Evolutionary conservation across 2,888 invertebrate species (phyloP), one percentile per base, ranked within the genome.

Genomic region (Mythimna vitellina): DNA sequence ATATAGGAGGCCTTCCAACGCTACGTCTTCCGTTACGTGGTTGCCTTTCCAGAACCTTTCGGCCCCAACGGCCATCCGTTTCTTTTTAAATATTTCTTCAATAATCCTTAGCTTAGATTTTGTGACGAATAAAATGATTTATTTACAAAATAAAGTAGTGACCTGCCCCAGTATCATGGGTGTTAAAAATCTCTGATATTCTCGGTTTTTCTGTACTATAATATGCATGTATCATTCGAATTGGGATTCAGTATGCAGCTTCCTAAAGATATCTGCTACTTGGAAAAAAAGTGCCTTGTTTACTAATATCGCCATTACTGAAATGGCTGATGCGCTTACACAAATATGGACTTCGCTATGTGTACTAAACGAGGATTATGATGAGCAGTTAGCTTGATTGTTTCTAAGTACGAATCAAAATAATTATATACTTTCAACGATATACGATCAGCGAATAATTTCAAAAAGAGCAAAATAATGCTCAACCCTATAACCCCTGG

Each of bases 401-500:
- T 14, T 17, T 32, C 25, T 8, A 22, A 46, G 8, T 38, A 22
- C 0, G 3, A 6, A 25, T n/a, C 20, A 12, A 17, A 7, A 17
- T 29, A 20, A 20, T n/a, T n/a, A n/a, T n/a, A 49, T 64, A 29
- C 1, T 65, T 46, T 65, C 38, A n/a, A 22, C 12, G 61, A n/a
- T 32, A 49, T 12, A 56, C n/a, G 20, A 29, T 32, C 29, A 22
- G 53, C 20, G 22, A 57, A 54, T 58, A 25, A 35, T 60, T 42
- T 29, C 42, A 51, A 53, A 46, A 56, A 7, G 5, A 53, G 54
- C 22, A 29, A 54, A 73, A 53, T 22, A 38, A 29, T 61, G 49
- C 49, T 29, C 67, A 68, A 29, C 70, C 49, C 35, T 58, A 46
- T 62, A 57, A 58, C 51, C 51, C 38, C 29, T 42, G 53, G 76